Evolutionary conservation across 92 coral and sea anemone species (phyloP).

Genomic region (Epizoanthus fatuus): DNA sequence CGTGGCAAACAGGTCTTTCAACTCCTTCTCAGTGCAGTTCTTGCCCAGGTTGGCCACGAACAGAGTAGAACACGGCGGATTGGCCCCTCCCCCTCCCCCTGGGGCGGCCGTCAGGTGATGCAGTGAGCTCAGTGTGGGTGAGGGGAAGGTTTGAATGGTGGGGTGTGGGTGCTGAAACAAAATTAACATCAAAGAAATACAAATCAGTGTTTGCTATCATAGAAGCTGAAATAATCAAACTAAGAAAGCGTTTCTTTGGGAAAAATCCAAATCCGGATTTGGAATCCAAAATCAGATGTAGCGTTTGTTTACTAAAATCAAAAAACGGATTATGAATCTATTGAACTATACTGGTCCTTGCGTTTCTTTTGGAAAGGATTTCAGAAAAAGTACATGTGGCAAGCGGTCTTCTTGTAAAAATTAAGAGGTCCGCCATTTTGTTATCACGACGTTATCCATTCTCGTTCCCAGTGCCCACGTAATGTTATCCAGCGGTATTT

Average conservation of each 20-base stretch:
- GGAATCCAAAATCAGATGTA: too few species aligned
- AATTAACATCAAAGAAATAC: neutral
- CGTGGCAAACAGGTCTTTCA: conserved; percentile 81
- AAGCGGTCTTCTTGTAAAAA: too few species aligned
- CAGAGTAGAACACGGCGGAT: conserved; percentile 89
- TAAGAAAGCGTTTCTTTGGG: too few species aligned
- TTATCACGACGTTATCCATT: too few species aligned
- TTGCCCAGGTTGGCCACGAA: conserved; percentile 98
- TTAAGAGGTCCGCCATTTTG: too few species aligned
- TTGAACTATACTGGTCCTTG: neutral
- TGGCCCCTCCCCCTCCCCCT: conserved; percentile 64
- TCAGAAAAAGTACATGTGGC: too few species aligned
- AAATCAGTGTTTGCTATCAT: neutral
- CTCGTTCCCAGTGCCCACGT: too few species aligned
- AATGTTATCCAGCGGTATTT: too few species aligned
- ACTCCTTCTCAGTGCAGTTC: conserved; percentile 86
- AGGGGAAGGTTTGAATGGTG: conserved; percentile 43
- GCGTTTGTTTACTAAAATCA: too few species aligned
- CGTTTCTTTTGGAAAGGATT: neutral
- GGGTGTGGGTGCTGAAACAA: conserved; percentile 13
- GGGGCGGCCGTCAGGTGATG: conserved; percentile 72
- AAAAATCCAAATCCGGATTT: too few species aligned
- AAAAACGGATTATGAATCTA: too few species aligned
- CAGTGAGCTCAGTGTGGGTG: conserved; percentile 37
- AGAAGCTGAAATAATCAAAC: too few species aligned